Conservation (phyloP, 2,888 invertebrate genomes). For the Leptura quadrifasciata region DNA sequence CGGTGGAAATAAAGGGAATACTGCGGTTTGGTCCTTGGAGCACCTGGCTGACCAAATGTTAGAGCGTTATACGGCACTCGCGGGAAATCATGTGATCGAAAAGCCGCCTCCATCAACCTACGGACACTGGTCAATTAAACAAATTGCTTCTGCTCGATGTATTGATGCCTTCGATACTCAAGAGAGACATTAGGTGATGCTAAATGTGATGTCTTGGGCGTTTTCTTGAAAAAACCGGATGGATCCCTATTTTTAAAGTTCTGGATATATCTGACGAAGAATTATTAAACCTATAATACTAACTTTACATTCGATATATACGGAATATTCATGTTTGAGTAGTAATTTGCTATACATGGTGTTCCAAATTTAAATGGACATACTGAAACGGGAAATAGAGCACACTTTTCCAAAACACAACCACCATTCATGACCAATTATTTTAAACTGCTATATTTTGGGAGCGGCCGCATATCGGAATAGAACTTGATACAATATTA, state of each 20-base stretch:
- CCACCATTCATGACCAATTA: too few relatives aligned
- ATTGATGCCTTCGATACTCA: constrained; percentile 33
- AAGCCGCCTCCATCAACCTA: constrained; percentile 42
- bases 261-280: background rate
- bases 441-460: too few relatives aligned
- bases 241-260: background rate
- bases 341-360: too few relatives aligned
- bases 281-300: background rate
- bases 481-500: too few relatives aligned
- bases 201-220: constrained; percentile 34
- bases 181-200: constrained; percentile 31
- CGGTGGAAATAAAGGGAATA: constrained; percentile 10
- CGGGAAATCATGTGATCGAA: constrained; percentile 63
- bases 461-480: too few relatives aligned
- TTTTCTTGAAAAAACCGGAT: background rate
- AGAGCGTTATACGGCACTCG: constrained; percentile 54
- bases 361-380: too few relatives aligned
- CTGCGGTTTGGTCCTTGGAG: constrained; percentile 12
- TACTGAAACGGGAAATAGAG: too few relatives aligned
- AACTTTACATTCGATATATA: background rate
- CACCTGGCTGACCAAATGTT: constrained; percentile 34
- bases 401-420: too few relatives aligned
- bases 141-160: constrained; percentile 40
- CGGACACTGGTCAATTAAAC: constrained; percentile 48
- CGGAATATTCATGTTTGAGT: too few relatives aligned